Evolutionary conservation across 2,888 invertebrate species (phyloP).

Genomic region (Hemistola chrysoprasaria): DNA sequence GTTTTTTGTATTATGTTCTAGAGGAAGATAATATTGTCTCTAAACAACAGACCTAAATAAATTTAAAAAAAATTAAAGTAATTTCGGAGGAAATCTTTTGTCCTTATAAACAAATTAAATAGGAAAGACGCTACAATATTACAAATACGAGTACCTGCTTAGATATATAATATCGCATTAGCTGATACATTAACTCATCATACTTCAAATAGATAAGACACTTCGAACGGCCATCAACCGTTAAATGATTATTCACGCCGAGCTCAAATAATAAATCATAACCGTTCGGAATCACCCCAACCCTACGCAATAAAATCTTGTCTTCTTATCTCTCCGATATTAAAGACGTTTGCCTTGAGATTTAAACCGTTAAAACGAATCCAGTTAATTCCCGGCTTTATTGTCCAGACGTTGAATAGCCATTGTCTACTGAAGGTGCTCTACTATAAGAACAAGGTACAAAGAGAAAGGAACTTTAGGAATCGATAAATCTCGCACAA

Average conservation of each 20-base stretch:
- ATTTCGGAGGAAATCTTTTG: no score
- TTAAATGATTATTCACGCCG: slow-evolving; percentile 25
- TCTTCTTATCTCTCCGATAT: slow-evolving; percentile 38
- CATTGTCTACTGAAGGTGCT: slow-evolving; percentile 53
- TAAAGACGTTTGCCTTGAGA: slow-evolving; percentile 30
- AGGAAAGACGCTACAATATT: no score
- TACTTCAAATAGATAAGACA: not conserved
- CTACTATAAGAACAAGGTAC: slow-evolving; percentile 15
- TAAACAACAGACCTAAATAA: no score
- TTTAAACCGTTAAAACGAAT: slow-evolving; percentile 68
- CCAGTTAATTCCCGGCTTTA: slow-evolving; percentile 57
- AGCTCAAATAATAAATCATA: slow-evolving; percentile 30
- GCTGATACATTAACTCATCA: no score
- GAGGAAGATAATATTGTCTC: no score
- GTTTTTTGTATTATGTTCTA: no score
- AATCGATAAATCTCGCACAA: slow-evolving; percentile 49
- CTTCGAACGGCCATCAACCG: slow-evolving; percentile 5
- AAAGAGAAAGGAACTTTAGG: slow-evolving; percentile 18
- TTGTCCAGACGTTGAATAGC: slow-evolving; percentile 67
- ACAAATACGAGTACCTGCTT: no score
- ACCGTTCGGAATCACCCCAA: slow-evolving; percentile 22
- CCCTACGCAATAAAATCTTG: slow-evolving; percentile 28
- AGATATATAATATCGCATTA: no score
- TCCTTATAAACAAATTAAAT: no score
- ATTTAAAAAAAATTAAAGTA: no score